Evolutionary conservation across 2,113 vertebrate species (phyloP).

Genomic region (Regulus satrapa): DNA sequence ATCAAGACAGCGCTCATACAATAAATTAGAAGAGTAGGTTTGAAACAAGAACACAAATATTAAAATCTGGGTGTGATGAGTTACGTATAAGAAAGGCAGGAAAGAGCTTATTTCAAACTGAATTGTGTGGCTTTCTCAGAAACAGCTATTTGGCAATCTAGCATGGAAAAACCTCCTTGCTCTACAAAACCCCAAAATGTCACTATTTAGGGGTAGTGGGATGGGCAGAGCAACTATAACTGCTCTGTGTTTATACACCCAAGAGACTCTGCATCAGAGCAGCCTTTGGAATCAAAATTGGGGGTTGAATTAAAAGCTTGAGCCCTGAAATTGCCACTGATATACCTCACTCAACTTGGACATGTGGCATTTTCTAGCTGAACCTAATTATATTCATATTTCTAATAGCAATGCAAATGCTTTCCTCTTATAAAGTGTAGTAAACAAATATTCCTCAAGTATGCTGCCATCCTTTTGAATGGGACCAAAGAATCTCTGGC

Average conservation of each 20-base stretch:
- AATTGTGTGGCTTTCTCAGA: slow-evolving; percentile 11
- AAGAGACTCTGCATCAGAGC: background rate
- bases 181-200: background rate
- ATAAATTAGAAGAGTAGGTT: background rate
- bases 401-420: background rate
- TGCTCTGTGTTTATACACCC: background rate
- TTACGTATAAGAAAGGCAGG: slow-evolving; percentile 25
- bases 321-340: background rate
- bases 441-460: background rate
- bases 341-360: background rate
- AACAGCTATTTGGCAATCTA: background rate
- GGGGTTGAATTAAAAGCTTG: background rate
- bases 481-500: background rate
- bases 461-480: background rate
- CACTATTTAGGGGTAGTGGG: background rate
- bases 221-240: background rate
- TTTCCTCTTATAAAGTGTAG: background rate
- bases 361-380: background rate
- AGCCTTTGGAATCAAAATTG: background rate
- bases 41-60: background rate
- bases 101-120: background rate
- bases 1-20: background rate
- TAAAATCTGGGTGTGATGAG: slow-evolving; percentile 40
- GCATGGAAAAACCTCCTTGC: background rate
- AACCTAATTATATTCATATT: background rate